These are phyloP conservation scores for Nomada flava DNA, from an alignment of 2,888 invertebrate genomes.

Conservation along the genomic window DNA sequence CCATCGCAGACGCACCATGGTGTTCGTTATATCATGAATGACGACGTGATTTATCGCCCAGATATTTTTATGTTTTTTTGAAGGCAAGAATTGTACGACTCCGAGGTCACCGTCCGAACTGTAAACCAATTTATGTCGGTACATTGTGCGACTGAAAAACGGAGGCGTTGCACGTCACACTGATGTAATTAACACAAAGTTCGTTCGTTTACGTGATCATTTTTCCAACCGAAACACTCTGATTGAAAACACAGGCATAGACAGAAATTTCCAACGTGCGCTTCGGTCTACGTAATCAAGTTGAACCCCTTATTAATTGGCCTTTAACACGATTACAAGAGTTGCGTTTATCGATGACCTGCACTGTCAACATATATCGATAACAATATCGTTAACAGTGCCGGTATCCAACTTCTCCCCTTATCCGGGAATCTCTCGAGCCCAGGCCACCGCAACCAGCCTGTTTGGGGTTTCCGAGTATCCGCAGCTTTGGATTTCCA, in stretches of 20 bases:
- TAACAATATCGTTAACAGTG: constrained; percentile 24
- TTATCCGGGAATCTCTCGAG: constrained; percentile 42
- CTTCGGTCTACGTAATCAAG: not conserved
- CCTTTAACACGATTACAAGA: not conserved
- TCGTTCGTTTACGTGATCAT: no score
- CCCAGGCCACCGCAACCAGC: constrained; percentile 26
- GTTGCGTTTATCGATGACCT: not conserved
- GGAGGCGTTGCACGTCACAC: not conserved
- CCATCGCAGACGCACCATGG: not conserved
- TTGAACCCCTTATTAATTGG: not conserved
- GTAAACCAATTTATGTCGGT: constrained; percentile 6
- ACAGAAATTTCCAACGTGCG: no score
- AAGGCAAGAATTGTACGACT: not conserved
- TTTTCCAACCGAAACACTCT: no score
- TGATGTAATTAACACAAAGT: no score
- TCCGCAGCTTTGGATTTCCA: constrained; percentile 41
- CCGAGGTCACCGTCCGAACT: not conserved
- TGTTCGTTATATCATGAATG: constrained; percentile 10
- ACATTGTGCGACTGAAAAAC: not conserved
- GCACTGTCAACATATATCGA: not conserved
- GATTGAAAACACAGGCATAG: no score
- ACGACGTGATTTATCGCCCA: constrained; percentile 5
- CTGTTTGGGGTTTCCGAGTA: constrained; percentile 51
- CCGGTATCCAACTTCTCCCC: constrained; percentile 24
- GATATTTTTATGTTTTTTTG: constrained; percentile 26